Evolutionary conservation across 1,140 invertebrate species (phyloP), one percentile per base, ranked within the genome.

Genomic region (Archivesica marissinica): DNA sequence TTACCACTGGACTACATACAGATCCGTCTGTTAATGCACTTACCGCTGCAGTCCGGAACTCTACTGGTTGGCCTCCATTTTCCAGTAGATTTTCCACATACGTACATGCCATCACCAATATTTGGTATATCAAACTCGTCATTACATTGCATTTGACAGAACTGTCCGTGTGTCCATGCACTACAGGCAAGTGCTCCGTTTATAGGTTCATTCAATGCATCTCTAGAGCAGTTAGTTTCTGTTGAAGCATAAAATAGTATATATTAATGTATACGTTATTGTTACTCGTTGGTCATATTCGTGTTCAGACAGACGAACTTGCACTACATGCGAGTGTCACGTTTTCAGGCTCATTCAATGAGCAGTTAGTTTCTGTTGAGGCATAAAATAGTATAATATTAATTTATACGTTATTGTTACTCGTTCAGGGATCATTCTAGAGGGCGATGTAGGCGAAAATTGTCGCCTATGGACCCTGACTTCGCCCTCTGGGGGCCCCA

Each of bases 91-190:
- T 9, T 2, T 11, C 74, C 50, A 64, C 83, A 85, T 25, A 70
- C 64, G 39, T 38, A 85, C 74, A 85, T 64, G 23, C 84, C 68
- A 66, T 68, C 68, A 15, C 25, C 28, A 41, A 50, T 38, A 38
- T 59, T 41, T 6, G 84, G 84, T n/a, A 86, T 39, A 38, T 79
- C 76, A 30, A 30, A 86, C 47, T 52, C 68, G 20, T 47, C 30
- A 3, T 66, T 25, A 50, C 84, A 86, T 66, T 86, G 84, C 66
- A 86, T 79, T 20, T 79, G 61, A 44, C 84, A 86, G 20, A 70
- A 47, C 23, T 50, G 38, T 0, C 84, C 84, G 47, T 80, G 50
- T 9, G 47, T 52, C 76, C 77, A 79, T n/a, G 38, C 13, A 38
- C 54, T 39, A 28, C 84, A 86, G 4, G 76, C 66, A n/a, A 86